A percentile compares a stretch with the other conserved stretches of the same genome.
phyloP scores from a whole-genome alignment of 2,113 vertebrate genomes.

The Stegostoma tigrinum region DNA sequence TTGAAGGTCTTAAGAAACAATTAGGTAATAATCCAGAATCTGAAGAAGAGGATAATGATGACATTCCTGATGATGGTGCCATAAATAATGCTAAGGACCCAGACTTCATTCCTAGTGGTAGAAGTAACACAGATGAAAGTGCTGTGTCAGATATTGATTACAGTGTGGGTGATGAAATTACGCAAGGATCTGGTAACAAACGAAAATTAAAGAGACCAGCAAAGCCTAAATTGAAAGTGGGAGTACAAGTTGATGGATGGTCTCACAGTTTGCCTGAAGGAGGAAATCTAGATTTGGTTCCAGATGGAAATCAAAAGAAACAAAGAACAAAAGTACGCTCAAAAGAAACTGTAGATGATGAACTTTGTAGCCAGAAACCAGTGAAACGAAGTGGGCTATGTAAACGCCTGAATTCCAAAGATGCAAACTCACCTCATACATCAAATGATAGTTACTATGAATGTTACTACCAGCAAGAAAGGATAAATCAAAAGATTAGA shows the following conservation, averaged over 20 bases:
- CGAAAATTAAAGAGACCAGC: constrained; percentile 51
- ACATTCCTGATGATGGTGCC: constrained; percentile 53
- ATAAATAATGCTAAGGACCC: constrained; percentile 59
- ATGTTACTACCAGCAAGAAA: constrained; percentile 87
- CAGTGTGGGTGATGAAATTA: constrained; percentile 58
- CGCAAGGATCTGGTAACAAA: constrained; percentile 46
- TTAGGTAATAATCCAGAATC: constrained; percentile 53
- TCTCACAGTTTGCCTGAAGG: constrained; percentile 62
- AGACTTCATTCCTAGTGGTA: constrained; percentile 65
- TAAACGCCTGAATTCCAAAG: constrained; percentile 78
- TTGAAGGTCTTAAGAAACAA: constrained; percentile 54
- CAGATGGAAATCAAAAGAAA: constrained; percentile 70
- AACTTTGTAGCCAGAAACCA: constrained; percentile 59
- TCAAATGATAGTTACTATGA: constrained; percentile 68
- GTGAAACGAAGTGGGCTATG: constrained; percentile 67
- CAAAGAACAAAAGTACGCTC: constrained; percentile 70
- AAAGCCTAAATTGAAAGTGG: constrained; percentile 45
- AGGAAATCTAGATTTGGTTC: constrained; percentile 54
- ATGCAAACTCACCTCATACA: constrained; percentile 63
- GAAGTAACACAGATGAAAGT: constrained; percentile 64
- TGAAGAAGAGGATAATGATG: constrained; percentile 54
- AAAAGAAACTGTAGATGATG: constrained; percentile 67
- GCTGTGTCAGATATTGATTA: constrained; percentile 62
- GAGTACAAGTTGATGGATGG: constrained; percentile 50
- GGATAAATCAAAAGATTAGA: constrained; percentile 91